Evolutionary conservation across 2,113 vertebrate genomes (phyloP).

Genomic region (Callionymus lyra): DNA sequence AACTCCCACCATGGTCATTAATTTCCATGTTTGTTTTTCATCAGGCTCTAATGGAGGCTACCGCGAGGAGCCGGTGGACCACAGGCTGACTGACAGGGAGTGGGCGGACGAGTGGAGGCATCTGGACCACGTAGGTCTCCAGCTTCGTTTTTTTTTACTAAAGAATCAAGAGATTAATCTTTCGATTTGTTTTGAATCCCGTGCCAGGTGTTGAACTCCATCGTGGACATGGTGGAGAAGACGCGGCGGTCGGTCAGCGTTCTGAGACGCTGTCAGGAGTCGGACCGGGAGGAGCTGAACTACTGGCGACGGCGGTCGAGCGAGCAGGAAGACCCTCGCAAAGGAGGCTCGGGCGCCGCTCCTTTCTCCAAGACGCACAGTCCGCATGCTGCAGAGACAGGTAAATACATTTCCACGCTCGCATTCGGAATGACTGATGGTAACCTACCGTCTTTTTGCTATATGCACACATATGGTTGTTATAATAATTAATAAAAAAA

Average conservation of each 20-base stretch:
- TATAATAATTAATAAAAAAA: no score
- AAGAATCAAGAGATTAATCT: no score
- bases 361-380: slow-evolving; percentile 82
- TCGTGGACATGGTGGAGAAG: slow-evolving; percentile 99
- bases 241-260: slow-evolving; percentile 89
- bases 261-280: slow-evolving; percentile 91
- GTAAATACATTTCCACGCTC: slow-evolving; percentile 52
- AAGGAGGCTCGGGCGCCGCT: slow-evolving; percentile 56
- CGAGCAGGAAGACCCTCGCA: slow-evolving; percentile 83
- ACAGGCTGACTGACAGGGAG: slow-evolving; percentile 93
- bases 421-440: no score
- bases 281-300: slow-evolving; percentile 91
- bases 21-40: slow-evolving; percentile 40
- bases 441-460: no score
- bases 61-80: slow-evolving; percentile 94
- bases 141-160: no score
- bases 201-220: slow-evolving; percentile 87
- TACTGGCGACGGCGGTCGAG: slow-evolving; percentile 88
- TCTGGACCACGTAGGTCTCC: slow-evolving; percentile 89
- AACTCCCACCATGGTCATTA: slow-evolving; percentile 35
- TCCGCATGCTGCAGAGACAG: slow-evolving; percentile 77
- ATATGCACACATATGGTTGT: no score
- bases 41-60: slow-evolving; percentile 87
- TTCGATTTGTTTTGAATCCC: neutral
- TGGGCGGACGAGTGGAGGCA: slow-evolving; percentile 99